These are phyloP conservation scores for Drosophila sulfurigaster DNA, from an alignment of 1,140 invertebrate species.

Conservation along the genomic window DNA sequence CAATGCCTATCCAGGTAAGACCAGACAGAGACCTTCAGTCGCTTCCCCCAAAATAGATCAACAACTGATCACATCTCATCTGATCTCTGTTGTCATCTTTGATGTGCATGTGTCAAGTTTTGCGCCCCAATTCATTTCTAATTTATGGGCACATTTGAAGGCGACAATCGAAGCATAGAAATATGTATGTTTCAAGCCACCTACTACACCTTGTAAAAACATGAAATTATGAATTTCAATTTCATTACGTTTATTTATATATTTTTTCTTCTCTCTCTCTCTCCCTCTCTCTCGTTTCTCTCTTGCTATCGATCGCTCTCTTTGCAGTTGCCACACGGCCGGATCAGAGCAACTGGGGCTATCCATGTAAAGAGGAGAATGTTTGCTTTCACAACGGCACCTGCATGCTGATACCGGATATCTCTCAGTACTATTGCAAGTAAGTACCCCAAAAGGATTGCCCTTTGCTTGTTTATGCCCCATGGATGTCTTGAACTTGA, in stretches of 20 bases:
- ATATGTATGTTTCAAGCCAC: neutral
- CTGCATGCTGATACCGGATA: slow-evolving; percentile 91
- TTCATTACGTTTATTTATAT: slow-evolving; percentile 12
- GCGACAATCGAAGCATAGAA: slow-evolving; percentile 42
- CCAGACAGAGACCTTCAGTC: slow-evolving; percentile 1
- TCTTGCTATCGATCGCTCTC: neutral
- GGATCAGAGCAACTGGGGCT: slow-evolving; percentile 57
- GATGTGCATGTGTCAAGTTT: slow-evolving; percentile 28
- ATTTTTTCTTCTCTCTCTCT: neutral
- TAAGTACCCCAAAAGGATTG: slow-evolving; percentile 85
- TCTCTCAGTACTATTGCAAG: slow-evolving; percentile 92
- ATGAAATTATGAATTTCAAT: slow-evolving; percentile 15
- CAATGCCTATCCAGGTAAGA: slow-evolving; percentile 77
- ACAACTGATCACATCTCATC: neutral
- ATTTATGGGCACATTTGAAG: slow-evolving; percentile 69
- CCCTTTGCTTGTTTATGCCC: slow-evolving; percentile 5
- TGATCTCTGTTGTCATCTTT: slow-evolving; percentile 2
- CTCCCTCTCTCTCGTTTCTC: neutral
- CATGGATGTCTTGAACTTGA: slow-evolving; percentile 1
- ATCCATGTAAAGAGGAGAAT: slow-evolving; percentile 76
- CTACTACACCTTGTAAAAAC: slow-evolving; percentile 4
- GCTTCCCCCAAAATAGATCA: too few relatives aligned
- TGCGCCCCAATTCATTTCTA: slow-evolving; percentile 75
- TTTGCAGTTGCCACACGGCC: slow-evolving; percentile 48
- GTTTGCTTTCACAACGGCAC: slow-evolving; percentile 93